Percentiles rank a stretch among this genome's conserved stretches.
Evolutionary conservation across 2,113 vertebrate species (phyloP).

Genomic region (Oreocharis arfaki): DNA sequence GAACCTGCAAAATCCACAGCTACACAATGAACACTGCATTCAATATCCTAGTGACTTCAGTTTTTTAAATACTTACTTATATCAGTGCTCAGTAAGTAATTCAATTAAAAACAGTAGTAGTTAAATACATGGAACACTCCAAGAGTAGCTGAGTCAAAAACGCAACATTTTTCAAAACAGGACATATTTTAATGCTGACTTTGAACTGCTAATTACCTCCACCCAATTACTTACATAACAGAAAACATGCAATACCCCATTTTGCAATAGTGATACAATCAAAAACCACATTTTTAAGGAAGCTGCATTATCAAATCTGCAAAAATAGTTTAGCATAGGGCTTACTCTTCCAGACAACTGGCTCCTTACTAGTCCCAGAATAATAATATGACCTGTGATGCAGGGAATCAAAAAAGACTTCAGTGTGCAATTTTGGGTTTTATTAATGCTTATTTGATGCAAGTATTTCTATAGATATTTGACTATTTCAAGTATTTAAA

Average conservation of each 20-base stretch:
- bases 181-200: neutral
- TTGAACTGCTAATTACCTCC: neutral
- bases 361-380: neutral
- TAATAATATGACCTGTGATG: neutral
- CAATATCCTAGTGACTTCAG: neutral
- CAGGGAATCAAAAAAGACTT: neutral
- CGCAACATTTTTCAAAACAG: neutral
- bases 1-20: neutral
- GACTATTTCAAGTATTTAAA: conserved; percentile 32
- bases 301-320: neutral
- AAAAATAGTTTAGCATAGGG: neutral
- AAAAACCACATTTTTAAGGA: neutral
- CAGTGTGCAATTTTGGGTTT: neutral
- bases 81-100: neutral
- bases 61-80: neutral
- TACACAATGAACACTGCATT: neutral
- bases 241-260: neutral
- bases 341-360: neutral
- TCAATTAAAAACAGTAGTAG: neutral
- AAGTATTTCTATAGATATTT: neutral
- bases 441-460: neutral
- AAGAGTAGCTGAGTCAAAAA: neutral
- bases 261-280: neutral
- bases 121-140: neutral
- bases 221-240: neutral